Evolutionary conservation across 2,113 vertebrate genomes (phyloP), one percentile per base, ranked within the genome.

Genomic region (Petaurus breviceps): DNA sequence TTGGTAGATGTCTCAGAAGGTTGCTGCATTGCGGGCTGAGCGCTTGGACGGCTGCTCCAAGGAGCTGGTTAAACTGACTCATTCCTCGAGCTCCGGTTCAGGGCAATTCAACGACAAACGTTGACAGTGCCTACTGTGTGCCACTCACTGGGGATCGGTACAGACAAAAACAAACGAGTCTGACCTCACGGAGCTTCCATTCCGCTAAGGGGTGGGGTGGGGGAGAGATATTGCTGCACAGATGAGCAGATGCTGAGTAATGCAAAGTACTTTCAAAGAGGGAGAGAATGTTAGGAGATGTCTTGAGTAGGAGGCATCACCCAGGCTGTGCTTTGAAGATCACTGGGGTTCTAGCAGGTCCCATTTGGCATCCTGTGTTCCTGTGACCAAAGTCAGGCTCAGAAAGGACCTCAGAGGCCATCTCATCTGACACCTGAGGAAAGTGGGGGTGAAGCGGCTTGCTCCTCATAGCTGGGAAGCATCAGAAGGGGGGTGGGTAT

Each of bases 21-120:
- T 31, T 1, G 54, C 52, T 7, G 25, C 12, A 0, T 16, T 1
- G 31, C 37, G 26, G 2, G 68, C 23, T 7, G 0, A 14, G 47
- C 8, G 0, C n/a, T 0, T 8, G 10, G n/a, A 51, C 3, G 5
- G 91, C 0, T 0, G 5, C 91, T 97, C 93, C 94, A 91, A 51
- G 28, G 26, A 0, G 47, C 24, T 90, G 93, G 47, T 54, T 51
- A 16, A 11, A 46, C 92, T 89, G 61, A 94, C 43, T n/a, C 55
- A 43, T n/a, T 51, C 55, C 61, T 96, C 9, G 49, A 94, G 49
- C 26, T 31, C 47, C 25, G 28, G 25, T 49, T 90, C 10, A 50
- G 26, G 89, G 47, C 25, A 51, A 28, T 92, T 92, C 47, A 53
- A 25, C 51, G 2, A 49, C 37, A n/a, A 43, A 23, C 5, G 16